Base-by-base conservation (phyloP, 2,797 vertebrate species). In the Chiloscyllium punctatum region DNA sequence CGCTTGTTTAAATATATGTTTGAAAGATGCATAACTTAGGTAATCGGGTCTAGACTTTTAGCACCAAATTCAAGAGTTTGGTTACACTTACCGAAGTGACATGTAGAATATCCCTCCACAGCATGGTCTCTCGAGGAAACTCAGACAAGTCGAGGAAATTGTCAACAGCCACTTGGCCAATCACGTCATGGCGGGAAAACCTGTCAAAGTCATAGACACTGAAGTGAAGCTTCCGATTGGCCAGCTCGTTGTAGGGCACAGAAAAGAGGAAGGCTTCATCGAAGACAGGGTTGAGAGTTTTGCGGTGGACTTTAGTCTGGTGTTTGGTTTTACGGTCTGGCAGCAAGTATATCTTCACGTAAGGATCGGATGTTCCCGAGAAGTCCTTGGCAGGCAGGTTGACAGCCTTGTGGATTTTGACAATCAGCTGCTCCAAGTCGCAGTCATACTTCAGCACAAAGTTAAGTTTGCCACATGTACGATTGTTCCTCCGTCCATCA, bases 291-390 rank as follows among this genome's bases (percentile, higher is more conserved):
- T 99, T 99, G 95, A 99, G 97, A 69, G 99, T 99, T 97, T 99
- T 99, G 96, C 99, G 98, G 96, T 99, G 99, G 96, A 99, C 99
- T 97, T 99, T 99, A 97, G 99, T 99, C 98, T 99, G 99, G 97
- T 99, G 99, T 97, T 99, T 99, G 95, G 98, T 99, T 98, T 98
- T 99, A 96, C 99, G 98, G 96, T 99, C 99, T 0, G 99, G 99
- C 96, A 99, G 98, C 96, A 99, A 98, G 96, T 99, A 99, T 96
- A 99, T 99, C 97, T 99, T 99, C 95, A 99, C 99, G 0, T 99
- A 99, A 0, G 99, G 99, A 97, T 99, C 99, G 96, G 99, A 99
- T 62, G 99, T 99, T 95, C 99, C 99, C 4, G 99, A 99, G 97
- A 99, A 99, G 97, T 99, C 99, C 97, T 99, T 99, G 95, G 99